Evolutionary conservation across 2,797 vertebrate species (phyloP), one percentile per base, ranked within the genome.

Genomic region (Chloroceryle inda): DNA sequence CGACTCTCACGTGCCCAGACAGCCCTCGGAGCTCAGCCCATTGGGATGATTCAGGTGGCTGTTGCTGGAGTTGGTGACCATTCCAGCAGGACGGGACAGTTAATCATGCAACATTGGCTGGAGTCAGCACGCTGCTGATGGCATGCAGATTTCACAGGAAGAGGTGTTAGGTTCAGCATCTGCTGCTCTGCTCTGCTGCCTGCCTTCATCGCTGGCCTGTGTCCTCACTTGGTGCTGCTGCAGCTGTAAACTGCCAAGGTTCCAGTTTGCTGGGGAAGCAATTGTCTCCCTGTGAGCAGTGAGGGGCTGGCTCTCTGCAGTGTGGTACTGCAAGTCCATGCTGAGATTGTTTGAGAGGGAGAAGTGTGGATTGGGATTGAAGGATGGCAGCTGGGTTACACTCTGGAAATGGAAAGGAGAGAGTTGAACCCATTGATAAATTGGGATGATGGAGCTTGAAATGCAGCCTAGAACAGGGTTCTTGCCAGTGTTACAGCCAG

Each of bases 71-170:
- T 9, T 2, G 0, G 12, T 74, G 69, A 20, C 62, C 38, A 5
- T 84, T 61, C n/a, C 0, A 1, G 40, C 29, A 76, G 59, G 13
- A 14, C 11, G 13, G 31, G 33, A 2, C 47, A 11, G 24, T 23
- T 62, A 37, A 42, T 75, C 45, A 33, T 1, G 0, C 18, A 38
- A 27, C 40, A 2, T 42, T 49, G 13, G 12, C 50, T 40, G n/a
- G 29, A 77, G 45, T n/a, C 63, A 14, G 14, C 12, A 0, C 13
- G 4, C 24, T 68, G 45, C 50, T 78, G 0, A 0, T 40, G 73
- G 31, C 7, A 2, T 3, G 12, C 0, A 0, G 4, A 0, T 75
- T 44, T 61, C 20, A 13, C 37, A 19, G 58, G 31, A 37, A 10
- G 22, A 75, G 27, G 20, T 37, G 40, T 40, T 31, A 29, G 22